Conservation (phyloP, 2,113 vertebrate genomes). For the Mesoclemmys tuberculata region DNA sequence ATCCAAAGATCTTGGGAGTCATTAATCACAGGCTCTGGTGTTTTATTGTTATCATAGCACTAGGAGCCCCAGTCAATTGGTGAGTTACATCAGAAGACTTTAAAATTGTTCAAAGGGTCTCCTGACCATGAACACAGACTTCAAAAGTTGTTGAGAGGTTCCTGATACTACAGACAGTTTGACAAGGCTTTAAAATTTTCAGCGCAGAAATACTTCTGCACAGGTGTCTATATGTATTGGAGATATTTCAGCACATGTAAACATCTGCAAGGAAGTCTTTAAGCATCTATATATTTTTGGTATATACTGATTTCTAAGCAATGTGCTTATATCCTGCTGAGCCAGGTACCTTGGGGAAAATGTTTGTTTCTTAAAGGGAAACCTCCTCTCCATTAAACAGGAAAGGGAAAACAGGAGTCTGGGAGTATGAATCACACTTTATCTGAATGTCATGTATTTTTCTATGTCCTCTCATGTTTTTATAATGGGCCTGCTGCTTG, state of each 20-base stretch:
- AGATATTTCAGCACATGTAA: neutral
- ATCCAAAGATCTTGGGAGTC: neutral
- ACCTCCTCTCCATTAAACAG: neutral
- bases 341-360: neutral
- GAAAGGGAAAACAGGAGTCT: neutral
- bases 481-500: neutral
- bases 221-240: neutral
- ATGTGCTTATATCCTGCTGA: neutral
- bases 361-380: neutral
- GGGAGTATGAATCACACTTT: neutral
- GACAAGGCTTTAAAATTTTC: neutral
- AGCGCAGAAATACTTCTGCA: rapidly evolving
- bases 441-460: neutral
- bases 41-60: neutral
- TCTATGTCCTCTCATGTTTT: neutral
- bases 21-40: neutral
- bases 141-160: neutral
- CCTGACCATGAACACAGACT: neutral
- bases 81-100: neutral
- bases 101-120: neutral
- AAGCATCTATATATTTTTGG: neutral
- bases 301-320: neutral
- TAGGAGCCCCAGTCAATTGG: neutral
- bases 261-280: neutral
- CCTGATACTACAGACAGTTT: rapidly evolving